Conservation (phyloP, 2,888 invertebrate genomes). For the Beris chalybata region DNA sequence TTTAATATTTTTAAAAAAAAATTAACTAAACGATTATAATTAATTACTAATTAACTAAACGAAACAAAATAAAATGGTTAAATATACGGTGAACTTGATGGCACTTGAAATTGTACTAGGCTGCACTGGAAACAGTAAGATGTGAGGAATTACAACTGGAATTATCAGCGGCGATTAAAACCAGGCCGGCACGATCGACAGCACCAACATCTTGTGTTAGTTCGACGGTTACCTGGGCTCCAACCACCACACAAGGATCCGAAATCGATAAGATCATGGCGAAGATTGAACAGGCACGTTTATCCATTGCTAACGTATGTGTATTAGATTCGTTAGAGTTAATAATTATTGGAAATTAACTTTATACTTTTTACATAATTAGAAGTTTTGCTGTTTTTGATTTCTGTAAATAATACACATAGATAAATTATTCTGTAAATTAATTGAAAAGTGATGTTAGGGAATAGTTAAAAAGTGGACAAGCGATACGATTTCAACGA, state of each 20-base stretch:
- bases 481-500: no score
- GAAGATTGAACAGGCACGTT: slow-evolving; percentile 78
- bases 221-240: slow-evolving; percentile 56
- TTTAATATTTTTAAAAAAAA: no score
- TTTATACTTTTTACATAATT: background rate
- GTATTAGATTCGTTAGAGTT: slow-evolving; percentile 45
- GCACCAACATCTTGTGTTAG: slow-evolving; percentile 48
- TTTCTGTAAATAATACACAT: background rate
- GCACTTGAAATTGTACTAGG: slow-evolving; percentile 51
- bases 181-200: slow-evolving; percentile 55
- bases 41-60: background rate
- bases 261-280: slow-evolving; percentile 95
- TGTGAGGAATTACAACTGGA: slow-evolving; percentile 92
- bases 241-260: slow-evolving; percentile 62
- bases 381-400: background rate
- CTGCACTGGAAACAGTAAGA: slow-evolving; percentile 68
- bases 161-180: slow-evolving; percentile 70
- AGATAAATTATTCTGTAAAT: background rate
- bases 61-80: slow-evolving; percentile 9
- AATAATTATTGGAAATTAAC: background rate
- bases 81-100: slow-evolving; percentile 2
- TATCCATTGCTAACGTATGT: slow-evolving; percentile 50
- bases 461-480: no score
- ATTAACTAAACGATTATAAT: no score
- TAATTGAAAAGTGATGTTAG: no score